phyloP scores from a whole-genome alignment of 2,113 vertebrate genomes.

The Rutilus rutilus region DNA sequence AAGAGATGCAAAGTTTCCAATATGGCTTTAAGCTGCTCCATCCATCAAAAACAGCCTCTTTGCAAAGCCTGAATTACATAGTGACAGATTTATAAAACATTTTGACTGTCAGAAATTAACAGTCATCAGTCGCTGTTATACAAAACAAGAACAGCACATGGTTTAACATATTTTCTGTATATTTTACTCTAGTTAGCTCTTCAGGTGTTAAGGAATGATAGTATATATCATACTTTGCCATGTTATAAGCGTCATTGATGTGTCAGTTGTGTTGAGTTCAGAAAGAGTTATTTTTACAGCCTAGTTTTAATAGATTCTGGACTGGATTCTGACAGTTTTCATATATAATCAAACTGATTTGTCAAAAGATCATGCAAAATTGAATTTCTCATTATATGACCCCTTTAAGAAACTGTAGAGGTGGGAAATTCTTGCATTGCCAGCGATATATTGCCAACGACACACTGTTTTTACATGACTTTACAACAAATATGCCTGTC shows the following conservation, averaged over 20 bases:
- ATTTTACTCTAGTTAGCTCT: neutral
- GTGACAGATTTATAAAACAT: neutral
- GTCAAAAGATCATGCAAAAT: neutral
- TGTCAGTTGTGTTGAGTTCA: neutral
- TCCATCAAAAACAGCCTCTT: neutral
- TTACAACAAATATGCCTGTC: neutral
- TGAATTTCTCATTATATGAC: neutral
- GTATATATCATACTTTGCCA: neutral
- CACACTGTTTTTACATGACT: neutral
- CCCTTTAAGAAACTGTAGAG: constrained; percentile 9
- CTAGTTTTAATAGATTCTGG: neutral
- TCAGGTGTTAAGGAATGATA: neutral
- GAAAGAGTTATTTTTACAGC: neutral
- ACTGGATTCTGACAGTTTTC: neutral
- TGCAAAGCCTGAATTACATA: neutral
- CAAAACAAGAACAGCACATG: neutral
- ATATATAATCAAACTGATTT: neutral
- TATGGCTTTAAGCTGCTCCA: neutral
- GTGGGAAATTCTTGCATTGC: neutral
- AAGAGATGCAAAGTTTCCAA: neutral
- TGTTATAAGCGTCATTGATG: neutral
- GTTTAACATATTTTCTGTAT: neutral
- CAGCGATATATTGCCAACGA: neutral
- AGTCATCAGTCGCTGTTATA: neutral
- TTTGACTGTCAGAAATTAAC: neutral